Evolutionary conservation across 2,888 invertebrate species (phyloP), one percentile per base, ranked within the genome.

Genomic region (Ormyrus thymus): DNA sequence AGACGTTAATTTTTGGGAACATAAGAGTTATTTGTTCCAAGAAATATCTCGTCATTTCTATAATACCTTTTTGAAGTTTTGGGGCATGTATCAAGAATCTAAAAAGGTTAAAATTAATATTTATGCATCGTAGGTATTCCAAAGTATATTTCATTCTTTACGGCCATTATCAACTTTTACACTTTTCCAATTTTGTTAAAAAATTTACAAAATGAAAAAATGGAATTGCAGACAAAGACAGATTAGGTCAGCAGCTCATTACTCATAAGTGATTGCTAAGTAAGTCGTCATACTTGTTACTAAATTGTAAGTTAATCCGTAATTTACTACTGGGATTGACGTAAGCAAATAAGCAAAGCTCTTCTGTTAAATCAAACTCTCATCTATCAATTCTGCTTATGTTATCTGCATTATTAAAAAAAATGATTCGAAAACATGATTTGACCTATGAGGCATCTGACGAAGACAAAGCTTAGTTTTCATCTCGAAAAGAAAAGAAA

Each of bases 31-130:
- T 83, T 84, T 94, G 93, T 50, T 93, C 91, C 84, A 94, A 89
- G 64, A 94, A 90, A 82, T 93, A 93, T 87, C 92, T 92, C 81
- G 93, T 92, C 83, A 94, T 85, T 84, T 92, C 92, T 86, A 92
- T 91, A 43, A 94, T 83, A 64, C 94, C 93, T 85, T 92, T 93
- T 84, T 93, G 93, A 90, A 95, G 91, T 86, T 93, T 93, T 0
- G 96, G 96, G 4, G 94, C 93, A 87, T 94, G 93, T 82, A 93
- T 90, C 86, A 95, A 91, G 83, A 95, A 93, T 88, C 95, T 96
- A 90, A 46, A 89, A 70, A 58, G 4, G 1, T 61, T 3, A 62
- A 46, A 13, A 56, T 29, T 29, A 29, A 29, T 29, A 29, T 29
- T 29, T 29, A 29, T 29, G 29, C 29, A 29, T 29, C 29, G 4